A percentile compares a stretch with the other conserved stretches of the same genome.
These are phyloP conservation scores for Mionectes olivaceus DNA, from an alignment of 2,797 vertebrate species.

Conservation along the genomic window DNA sequence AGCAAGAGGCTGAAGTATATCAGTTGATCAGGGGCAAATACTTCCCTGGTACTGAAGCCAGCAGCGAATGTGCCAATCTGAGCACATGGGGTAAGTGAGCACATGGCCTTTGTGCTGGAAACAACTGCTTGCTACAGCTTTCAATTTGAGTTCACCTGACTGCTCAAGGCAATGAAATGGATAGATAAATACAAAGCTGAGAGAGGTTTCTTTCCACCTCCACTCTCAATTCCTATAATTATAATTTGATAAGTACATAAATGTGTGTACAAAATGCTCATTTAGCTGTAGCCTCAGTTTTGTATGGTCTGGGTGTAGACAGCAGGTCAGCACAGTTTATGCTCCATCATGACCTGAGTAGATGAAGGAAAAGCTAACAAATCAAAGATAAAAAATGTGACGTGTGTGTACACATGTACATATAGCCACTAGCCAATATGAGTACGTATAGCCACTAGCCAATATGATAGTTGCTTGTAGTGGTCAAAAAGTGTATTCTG, in stretches of 20 bases:
- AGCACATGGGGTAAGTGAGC: not conserved
- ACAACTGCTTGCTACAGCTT: not conserved
- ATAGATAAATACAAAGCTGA: not conserved
- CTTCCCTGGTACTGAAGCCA: not conserved
- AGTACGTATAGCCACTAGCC: not conserved
- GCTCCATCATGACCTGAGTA: not conserved
- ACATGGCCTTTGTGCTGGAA: not conserved
- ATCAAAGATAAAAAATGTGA: not conserved
- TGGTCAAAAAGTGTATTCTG: not conserved
- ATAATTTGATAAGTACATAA: not conserved
- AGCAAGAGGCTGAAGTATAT: not conserved
- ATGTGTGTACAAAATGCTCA: not conserved
- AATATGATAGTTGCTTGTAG: not conserved
- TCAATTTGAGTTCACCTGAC: not conserved
- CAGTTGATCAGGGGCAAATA: not conserved
- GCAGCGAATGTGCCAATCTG: fast-evolving
- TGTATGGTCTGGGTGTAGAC: not conserved
- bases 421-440: not conserved
- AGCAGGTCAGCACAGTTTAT: not conserved
- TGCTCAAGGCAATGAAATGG: not conserved
- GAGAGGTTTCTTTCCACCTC: not conserved
- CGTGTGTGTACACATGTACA: no score
- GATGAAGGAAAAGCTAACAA: not conserved
- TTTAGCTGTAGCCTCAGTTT: not conserved
- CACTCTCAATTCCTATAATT: not conserved